A percentile compares a stretch with the other conserved stretches of the same genome.
phyloP scores from a whole-genome alignment of 2,113 vertebrate species.

The Gulo gulo region DNA sequence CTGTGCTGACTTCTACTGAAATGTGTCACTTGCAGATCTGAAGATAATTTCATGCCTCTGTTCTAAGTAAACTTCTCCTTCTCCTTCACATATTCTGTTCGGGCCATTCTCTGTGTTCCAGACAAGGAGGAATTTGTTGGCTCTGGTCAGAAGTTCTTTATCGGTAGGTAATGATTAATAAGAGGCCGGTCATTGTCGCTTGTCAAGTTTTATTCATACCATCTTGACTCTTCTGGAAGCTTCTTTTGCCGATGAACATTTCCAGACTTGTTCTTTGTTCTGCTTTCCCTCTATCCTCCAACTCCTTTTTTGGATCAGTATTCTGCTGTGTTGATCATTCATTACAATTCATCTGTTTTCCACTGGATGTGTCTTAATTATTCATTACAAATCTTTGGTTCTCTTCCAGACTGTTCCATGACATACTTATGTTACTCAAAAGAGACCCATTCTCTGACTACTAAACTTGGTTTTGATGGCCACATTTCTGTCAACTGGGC shows the following conservation, averaged over 20 bases:
- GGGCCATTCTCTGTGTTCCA: conserved; percentile 75
- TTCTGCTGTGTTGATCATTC: background rate
- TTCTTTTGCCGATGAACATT: background rate
- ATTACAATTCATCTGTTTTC: background rate
- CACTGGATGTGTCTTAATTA: background rate
- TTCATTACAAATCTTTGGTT: background rate
- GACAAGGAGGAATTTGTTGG: conserved; percentile 92
- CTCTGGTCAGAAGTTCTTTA: conserved; percentile 86
- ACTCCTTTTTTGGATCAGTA: no score
- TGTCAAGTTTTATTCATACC: background rate
- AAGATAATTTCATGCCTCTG: background rate
- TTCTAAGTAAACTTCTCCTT: conserved; percentile 7
- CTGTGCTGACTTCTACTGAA: background rate
- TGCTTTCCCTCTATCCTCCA: background rate
- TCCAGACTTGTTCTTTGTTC: background rate
- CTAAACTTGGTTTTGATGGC: background rate
- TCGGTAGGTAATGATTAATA: conserved; percentile 84
- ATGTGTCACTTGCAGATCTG: background rate
- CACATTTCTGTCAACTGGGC: background rate
- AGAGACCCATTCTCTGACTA: background rate
- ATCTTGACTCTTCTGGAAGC: background rate
- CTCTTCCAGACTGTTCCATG: background rate
- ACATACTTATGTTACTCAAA: background rate
- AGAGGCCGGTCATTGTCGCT: background rate
- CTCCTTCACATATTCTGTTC: conserved; percentile 21